These are phyloP conservation scores for Microtus californicus DNA, from an alignment of 2,797 vertebrate species.

Conservation along the genomic window DNA sequence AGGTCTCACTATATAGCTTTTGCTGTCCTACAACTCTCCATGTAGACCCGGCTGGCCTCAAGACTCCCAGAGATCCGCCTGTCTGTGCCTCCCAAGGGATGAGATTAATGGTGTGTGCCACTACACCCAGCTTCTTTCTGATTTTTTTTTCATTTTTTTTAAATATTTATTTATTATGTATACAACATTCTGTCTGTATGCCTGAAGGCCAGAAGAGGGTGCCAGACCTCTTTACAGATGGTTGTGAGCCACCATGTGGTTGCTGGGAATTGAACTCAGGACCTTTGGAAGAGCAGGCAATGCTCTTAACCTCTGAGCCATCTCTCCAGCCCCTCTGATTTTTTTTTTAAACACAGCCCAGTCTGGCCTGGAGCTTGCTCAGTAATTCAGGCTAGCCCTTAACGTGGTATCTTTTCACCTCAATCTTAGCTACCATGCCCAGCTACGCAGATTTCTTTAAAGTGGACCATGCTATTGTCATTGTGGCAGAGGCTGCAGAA, in stretches of 20 bases:
- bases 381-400: neutral
- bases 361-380: neutral
- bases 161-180: too few relatives aligned
- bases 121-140: neutral
- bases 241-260: too few relatives aligned
- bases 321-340: too few relatives aligned
- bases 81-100: neutral
- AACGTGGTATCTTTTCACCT: neutral
- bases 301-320: too few relatives aligned
- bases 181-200: too few relatives aligned
- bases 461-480: conserved; percentile 8
- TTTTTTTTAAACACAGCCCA: neutral
- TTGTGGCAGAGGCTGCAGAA: conserved; percentile 13
- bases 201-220: too few relatives aligned
- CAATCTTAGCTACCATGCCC: neutral
- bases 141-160: too few relatives aligned
- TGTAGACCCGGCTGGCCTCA: neutral
- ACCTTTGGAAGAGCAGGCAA: too few relatives aligned
- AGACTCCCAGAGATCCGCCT: too few relatives aligned
- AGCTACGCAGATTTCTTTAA: neutral
- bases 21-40: neutral
- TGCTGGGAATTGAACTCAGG: too few relatives aligned
- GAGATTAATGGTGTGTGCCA: rapidly evolving
- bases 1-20: neutral
- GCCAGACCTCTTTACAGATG: too few relatives aligned